phyloP scores from a whole-genome alignment of 1,140 invertebrate genomes.

The Hycleus cichorii region DNA sequence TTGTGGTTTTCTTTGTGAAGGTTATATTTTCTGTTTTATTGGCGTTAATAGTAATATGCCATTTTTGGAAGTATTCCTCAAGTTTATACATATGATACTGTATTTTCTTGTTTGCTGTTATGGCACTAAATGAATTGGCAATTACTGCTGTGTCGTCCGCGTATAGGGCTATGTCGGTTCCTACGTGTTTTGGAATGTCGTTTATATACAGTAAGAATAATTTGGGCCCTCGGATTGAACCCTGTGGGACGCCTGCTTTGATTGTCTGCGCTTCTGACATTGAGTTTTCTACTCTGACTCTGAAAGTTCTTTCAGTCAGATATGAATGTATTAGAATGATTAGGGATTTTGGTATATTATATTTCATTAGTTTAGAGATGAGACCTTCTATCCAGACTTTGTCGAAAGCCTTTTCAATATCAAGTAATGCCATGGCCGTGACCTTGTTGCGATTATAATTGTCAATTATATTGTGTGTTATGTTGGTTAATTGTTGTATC shows the following conservation, averaged over 20 bases:
- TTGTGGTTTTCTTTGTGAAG: conserved; percentile 8
- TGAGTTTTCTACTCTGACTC: conserved; percentile 19
- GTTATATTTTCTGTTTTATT: conserved; percentile 8
- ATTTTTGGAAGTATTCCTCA: conserved; percentile 5
- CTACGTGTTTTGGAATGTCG: conserved; percentile 17
- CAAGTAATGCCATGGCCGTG: conserved; percentile 25
- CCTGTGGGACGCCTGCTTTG: conserved; percentile 29
- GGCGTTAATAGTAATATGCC: conserved; percentile 10
- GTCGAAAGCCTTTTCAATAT: conserved; percentile 38
- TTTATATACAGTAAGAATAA: conserved; percentile 26
- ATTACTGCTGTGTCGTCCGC: conserved; percentile 37
- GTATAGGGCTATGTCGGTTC: conserved; percentile 24
- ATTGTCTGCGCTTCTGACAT: conserved; percentile 17
- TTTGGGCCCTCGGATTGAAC: conserved; percentile 18
- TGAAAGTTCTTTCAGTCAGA: conserved; percentile 24
- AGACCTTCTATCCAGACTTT: conserved; percentile 33
- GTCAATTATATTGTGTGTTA: conserved; percentile 33
- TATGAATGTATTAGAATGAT: conserved; percentile 27
- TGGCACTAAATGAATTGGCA: conserved; percentile 14
- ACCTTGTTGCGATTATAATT: conserved; percentile 27
- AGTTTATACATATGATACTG: conserved; percentile 8
- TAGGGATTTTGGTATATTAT: conserved; percentile 13
- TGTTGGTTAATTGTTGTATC: conserved; percentile 34
- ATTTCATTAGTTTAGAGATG: conserved; percentile 27
- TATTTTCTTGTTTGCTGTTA: conserved; percentile 6